These are phyloP conservation scores for Lagocephalus sceleratus DNA, from an alignment of 2,797 vertebrate genomes.

Conservation along the genomic window DNA sequence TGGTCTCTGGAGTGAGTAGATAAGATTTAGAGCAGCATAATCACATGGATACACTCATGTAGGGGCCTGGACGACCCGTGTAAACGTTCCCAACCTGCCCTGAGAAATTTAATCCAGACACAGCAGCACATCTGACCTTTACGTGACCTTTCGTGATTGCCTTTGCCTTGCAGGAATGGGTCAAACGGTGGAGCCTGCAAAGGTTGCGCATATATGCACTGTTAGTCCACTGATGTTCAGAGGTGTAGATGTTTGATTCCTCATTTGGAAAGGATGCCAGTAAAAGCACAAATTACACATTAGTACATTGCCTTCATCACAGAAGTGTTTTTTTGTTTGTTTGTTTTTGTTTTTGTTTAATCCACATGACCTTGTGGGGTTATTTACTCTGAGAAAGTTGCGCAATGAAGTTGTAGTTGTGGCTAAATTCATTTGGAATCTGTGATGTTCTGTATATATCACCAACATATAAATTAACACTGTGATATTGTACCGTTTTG, in stretches of 20 bases:
- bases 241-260: neutral
- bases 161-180: slow-evolving; percentile 34
- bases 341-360: no score
- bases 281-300: neutral
- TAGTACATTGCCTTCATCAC: neutral
- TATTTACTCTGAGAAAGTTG: no score
- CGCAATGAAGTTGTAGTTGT: no score
- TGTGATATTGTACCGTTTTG: no score
- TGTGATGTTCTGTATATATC: no score
- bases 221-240: neutral
- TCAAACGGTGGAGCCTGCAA: slow-evolving; percentile 27
- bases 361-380: no score
- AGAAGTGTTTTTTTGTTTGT: no score
- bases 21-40: slow-evolving; percentile 5
- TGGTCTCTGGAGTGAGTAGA: slow-evolving; percentile 26
- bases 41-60: slow-evolving; percentile 9
- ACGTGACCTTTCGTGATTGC: slow-evolving; percentile 50
- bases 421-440: no score
- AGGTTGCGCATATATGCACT: slow-evolving; percentile 13
- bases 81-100: slow-evolving; percentile 53
- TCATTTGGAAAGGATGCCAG: neutral
- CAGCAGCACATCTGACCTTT: slow-evolving; percentile 61
- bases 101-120: slow-evolving; percentile 63
- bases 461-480: no score
- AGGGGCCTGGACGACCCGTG: slow-evolving; percentile 39